Evolutionary conservation across 1,140 invertebrate genomes (phyloP), one percentile per base, ranked within the genome.

Genomic region (Subanguina moxae): DNA sequence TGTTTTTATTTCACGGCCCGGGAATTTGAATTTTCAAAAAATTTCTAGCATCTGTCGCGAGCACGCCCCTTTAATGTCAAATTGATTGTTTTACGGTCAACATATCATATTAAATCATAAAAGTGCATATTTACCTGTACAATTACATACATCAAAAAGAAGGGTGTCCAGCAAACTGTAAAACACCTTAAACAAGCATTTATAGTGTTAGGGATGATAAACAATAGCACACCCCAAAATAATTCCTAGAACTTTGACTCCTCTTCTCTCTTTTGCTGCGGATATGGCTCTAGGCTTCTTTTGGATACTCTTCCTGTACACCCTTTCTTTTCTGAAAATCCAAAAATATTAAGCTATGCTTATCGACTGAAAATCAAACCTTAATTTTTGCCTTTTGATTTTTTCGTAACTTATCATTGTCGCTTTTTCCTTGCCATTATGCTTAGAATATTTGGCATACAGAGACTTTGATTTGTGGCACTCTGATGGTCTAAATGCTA

Each of bases 101-200:
- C 21, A 62, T 28, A 15, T 7, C 1, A 17, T 30, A 17, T 28
- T 62, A 1, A 27, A 27, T 43, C 1, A 23, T 27, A 62, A 43
- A 23, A 23, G 11, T 62, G 15, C 19, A n/a, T n/a, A n/a, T 62
- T 3, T 62, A 64, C 3, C 43, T 46, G 23, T 27, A 64, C 25
- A 56, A 38, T 52, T 48, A 38, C 46, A 21, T 48, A 59, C 64
- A 30, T 77, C 70, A 82, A 64, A 64, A 82, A 81, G 63, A 82
- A 82, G 11, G 80, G 82, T 13, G 80, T 81, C 82, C 80, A 82
- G 46, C 80, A 82, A 32, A 82, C 63, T 17, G 82, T 83, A 62
- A 82, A 82, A 52, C 82, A 83, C 45, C 48, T 52, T 5, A 19
- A 52, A 15, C n/a, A 19, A 25, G 48, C 3, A 5, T 11, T 38